Percentiles rank a stretch among this genome's conserved stretches.
Conservation (phyloP, 1,140 invertebrate genomes). For the Globodera ellingtonae region DNA sequence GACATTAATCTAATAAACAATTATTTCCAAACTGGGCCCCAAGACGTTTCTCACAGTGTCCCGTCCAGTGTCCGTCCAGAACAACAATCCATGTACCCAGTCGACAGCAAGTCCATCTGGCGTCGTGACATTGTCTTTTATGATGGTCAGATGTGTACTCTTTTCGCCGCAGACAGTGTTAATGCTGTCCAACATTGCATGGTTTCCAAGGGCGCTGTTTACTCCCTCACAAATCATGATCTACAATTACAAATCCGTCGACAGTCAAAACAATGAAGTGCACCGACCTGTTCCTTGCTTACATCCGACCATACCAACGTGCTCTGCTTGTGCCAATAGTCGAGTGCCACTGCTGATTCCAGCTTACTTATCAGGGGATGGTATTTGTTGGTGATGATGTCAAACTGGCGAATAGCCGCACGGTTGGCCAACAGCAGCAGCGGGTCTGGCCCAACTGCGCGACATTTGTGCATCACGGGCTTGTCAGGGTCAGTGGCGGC, state of each 20-base stretch:
- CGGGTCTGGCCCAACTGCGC: conserved; percentile 60
- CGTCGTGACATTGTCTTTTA: conserved; percentile 80
- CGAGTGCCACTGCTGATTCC: conserved; percentile 64
- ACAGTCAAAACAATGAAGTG: conserved; percentile 7
- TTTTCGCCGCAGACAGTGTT: conserved; percentile 36
- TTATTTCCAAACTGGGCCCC: neutral
- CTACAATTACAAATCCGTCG: neutral
- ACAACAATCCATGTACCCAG: conserved; percentile 93
- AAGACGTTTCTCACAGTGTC: conserved; percentile 74
- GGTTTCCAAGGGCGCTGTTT: conserved; percentile 24
- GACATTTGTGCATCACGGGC: conserved; percentile 46
- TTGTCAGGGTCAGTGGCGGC: conserved; percentile 58
- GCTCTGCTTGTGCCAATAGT: conserved; percentile 58
- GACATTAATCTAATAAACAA: conserved; percentile 54
- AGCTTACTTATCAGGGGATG: conserved; percentile 55
- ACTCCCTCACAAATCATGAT: conserved; percentile 40
- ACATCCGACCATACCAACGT: conserved; percentile 95
- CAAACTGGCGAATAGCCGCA: conserved; percentile 58
- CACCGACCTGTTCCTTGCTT: conserved; percentile 81
- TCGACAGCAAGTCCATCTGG: conserved; percentile 92
- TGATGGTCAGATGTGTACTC: conserved; percentile 76
- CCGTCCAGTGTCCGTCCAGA: conserved; percentile 90
- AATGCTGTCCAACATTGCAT: conserved; percentile 32
- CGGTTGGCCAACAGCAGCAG: conserved; percentile 62
- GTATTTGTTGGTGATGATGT: conserved; percentile 58